Evolutionary conservation across 1,140 invertebrate species (phyloP).

Genomic region (Akabosia matsudoensis): DNA sequence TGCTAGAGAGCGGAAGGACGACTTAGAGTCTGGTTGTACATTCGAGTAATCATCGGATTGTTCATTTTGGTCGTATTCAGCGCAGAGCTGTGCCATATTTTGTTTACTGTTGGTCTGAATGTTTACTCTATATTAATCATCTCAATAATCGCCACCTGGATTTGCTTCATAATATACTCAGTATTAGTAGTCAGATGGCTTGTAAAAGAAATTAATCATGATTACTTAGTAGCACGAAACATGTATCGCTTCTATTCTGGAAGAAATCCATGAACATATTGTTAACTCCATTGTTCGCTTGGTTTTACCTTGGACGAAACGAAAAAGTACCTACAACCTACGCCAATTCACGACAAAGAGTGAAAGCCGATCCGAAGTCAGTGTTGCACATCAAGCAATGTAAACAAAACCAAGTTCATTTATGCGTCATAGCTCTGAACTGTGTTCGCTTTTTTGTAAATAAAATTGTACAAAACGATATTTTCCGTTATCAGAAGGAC

Average conservation of each 20-base stretch:
- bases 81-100: neutral
- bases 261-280: constrained; percentile 7
- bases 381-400: too few relatives aligned
- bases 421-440: neutral
- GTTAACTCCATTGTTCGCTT: too few relatives aligned
- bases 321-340: too few relatives aligned
- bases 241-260: constrained; percentile 24
- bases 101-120: constrained; percentile 8
- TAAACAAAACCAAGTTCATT: too few relatives aligned
- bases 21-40: constrained; percentile 3
- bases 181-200: constrained; percentile 12
- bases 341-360: too few relatives aligned
- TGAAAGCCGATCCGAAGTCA: too few relatives aligned
- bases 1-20: constrained; percentile 6
- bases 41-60: neutral
- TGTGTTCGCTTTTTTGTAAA: neutral
- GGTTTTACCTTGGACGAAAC: too few relatives aligned
- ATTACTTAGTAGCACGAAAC: constrained; percentile 4
- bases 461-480: neutral
- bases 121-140: constrained; percentile 16
- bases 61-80: neutral
- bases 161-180: constrained; percentile 16
- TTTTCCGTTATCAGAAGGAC: too few relatives aligned
- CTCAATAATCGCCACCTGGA: neutral
- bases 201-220: constrained; percentile 21